phyloP scores from a whole-genome alignment of 1,140 invertebrate genomes.

The Bombus superbus region DNA sequence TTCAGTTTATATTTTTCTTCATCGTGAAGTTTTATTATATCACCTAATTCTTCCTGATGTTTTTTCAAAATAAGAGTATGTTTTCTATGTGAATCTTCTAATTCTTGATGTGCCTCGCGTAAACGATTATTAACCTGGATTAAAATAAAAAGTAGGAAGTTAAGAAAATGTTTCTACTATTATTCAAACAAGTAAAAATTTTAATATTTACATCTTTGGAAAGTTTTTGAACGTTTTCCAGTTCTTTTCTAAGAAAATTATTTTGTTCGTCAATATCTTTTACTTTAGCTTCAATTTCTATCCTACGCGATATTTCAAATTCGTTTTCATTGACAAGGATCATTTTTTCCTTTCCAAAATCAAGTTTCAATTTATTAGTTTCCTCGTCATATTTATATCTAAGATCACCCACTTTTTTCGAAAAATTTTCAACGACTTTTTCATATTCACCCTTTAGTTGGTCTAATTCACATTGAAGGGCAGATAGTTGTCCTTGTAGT shows the following conservation, averaged over 20 bases:
- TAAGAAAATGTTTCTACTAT: not conserved
- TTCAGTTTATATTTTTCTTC: slow-evolving; percentile 69
- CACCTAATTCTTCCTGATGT: slow-evolving; percentile 71
- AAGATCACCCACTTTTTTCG: slow-evolving; percentile 53
- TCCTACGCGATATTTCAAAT: slow-evolving; percentile 48
- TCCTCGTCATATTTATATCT: slow-evolving; percentile 58
- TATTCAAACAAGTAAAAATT: not conserved
- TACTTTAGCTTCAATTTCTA: slow-evolving; percentile 63
- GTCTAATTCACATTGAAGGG: slow-evolving; percentile 65
- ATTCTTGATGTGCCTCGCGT: slow-evolving; percentile 59
- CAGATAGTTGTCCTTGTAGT: slow-evolving; percentile 65
- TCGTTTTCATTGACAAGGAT: slow-evolving; percentile 65
- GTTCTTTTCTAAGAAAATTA: slow-evolving; percentile 64
- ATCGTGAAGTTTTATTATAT: slow-evolving; percentile 55
- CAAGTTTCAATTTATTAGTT: slow-evolving; percentile 56
- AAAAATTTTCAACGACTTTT: slow-evolving; percentile 55
- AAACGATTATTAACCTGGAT: slow-evolving; percentile 61
- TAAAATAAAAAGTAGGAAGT: slow-evolving; percentile 12
- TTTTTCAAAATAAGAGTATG: slow-evolving; percentile 55
- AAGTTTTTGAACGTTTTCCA: slow-evolving; percentile 67
- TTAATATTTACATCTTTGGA: slow-evolving; percentile 66
- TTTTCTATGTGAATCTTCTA: slow-evolving; percentile 63
- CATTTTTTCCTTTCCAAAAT: slow-evolving; percentile 69
- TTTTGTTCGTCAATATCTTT: slow-evolving; percentile 63
- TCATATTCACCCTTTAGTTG: slow-evolving; percentile 67